Base-by-base conservation (phyloP, 2,888 invertebrate genomes). In the Scrobipalpa costella region DNA sequence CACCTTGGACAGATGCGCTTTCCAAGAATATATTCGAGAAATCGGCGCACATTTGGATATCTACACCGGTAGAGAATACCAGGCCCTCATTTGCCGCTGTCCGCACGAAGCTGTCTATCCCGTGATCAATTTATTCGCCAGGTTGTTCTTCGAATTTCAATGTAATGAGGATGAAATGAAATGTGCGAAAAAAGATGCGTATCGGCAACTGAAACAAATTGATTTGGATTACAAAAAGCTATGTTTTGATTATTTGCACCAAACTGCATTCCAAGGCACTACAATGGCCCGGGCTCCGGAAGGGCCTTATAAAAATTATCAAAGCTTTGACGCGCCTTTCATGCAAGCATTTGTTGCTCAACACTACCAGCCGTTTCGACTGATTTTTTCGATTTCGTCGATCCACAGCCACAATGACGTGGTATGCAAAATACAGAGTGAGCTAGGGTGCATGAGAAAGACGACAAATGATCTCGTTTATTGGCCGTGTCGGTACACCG, bases 401-500 rank as follows among this genome's bases (percentile, higher is more conserved):
- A 93, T 94, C 44, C 93, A 96, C 0, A 81, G 93, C 57, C 96
- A 96, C 72, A 84, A 92, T 0, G 85, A 93, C 61, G 84, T 96
- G 61, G 92, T 93, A 19, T 81, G 90, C 17, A 80, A 98, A 82
- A 93, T 99, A 69, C 93, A 93, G 63, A 94, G 93, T 62, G 96
- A 97, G 81, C 99, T 98, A 93, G 38, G 33, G 33, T 13, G 27
- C n/a, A 27, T 55, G 34, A 27, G 33, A n/a, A 13, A 13, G 55
- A 27, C 21, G 55, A 21, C 55, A 7, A 13, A 11, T 11, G 13
- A 55, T 0, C 0, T 5, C n/a, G 33, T 33, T 13, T 13, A 55
- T 87, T 96, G 96, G 77, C 97, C 97, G 0, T 96, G 96, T 81
- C 94, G 98, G 66, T 99, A 95, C 85, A 98, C 98, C 0, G 97